A percentile compares a stretch with the other conserved stretches of the same genome.
phyloP scores from a whole-genome alignment of 2,797 vertebrate species.

The Florisuga fusca region DNA sequence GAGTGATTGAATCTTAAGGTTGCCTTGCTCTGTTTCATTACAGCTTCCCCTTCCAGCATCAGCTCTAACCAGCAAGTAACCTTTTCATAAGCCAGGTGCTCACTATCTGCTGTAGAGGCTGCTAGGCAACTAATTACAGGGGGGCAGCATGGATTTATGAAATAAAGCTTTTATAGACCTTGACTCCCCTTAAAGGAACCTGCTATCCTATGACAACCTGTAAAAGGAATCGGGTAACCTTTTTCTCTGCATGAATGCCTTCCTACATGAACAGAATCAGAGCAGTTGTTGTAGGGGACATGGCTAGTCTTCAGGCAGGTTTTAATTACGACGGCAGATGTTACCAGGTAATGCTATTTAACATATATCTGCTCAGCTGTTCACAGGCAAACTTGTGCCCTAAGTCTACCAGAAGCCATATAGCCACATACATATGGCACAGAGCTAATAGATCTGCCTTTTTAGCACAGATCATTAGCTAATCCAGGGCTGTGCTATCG shows the following conservation, averaged over 20 bases:
- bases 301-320: not conserved
- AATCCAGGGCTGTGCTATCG: not conserved
- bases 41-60: not conserved
- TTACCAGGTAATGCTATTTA: slow-evolving; percentile 13
- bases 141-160: not conserved
- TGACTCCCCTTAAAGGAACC: not conserved
- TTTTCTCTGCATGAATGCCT: not conserved
- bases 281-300: not conserved
- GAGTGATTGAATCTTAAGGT: not conserved
- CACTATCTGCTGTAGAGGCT: not conserved
- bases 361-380: not conserved
- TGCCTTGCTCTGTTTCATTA: not conserved
- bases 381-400: not conserved
- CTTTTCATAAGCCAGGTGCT: slow-evolving; percentile 5
- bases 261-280: not conserved
- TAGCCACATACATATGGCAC: not conserved
- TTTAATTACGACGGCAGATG: slow-evolving; percentile 11
- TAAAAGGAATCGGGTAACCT: not conserved
- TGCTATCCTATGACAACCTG: not conserved
- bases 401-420: not conserved
- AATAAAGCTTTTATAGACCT: not conserved
- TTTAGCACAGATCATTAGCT: not conserved
- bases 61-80: not conserved
- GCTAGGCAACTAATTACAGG: slow-evolving; percentile 7
- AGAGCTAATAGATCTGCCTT: not conserved